Evolutionary conservation across 2,113 vertebrate genomes (phyloP).

Genomic region (Sturnus vulgaris): DNA sequence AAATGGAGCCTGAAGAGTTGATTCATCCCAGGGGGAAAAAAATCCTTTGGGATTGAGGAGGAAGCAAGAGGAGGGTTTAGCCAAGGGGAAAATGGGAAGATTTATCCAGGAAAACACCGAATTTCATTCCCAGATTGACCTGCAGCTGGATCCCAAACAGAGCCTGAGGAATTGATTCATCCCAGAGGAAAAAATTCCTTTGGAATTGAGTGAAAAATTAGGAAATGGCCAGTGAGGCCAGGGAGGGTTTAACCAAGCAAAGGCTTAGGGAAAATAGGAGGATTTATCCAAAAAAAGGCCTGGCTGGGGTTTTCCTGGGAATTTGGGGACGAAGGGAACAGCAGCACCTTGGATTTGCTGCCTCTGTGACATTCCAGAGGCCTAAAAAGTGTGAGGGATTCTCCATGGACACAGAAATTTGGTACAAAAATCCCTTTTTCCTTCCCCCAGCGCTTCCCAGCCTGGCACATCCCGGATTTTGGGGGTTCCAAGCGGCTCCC

Average conservation of each 20-base stretch:
- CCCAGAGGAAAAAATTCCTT: neutral
- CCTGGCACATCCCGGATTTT: fast-evolving
- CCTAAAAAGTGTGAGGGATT: neutral
- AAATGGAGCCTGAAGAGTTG: too few species aligned
- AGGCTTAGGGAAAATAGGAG: neutral
- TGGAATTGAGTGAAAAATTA: neutral
- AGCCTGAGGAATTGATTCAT: neutral
- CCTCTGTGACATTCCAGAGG: neutral
- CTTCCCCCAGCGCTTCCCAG: neutral
- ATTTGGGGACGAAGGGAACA: fast-evolving
- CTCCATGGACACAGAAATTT: fast-evolving
- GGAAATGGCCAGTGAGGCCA: neutral
- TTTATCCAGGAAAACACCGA: too few species aligned
- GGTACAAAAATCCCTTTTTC: neutral
- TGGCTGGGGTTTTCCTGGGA: neutral
- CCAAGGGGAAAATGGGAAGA: too few species aligned
- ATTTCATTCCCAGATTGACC: too few species aligned
- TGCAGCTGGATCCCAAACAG: too few species aligned
- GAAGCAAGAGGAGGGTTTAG: too few species aligned
- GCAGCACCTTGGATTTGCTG: neutral
- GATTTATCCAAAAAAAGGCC: neutral
- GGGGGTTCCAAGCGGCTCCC: neutral
- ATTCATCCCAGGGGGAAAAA: too few species aligned
- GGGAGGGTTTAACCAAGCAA: neutral
- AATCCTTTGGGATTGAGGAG: too few species aligned